Conservation (phyloP, 2,888 invertebrate genomes). For the Urechis unicinctus region DNA sequence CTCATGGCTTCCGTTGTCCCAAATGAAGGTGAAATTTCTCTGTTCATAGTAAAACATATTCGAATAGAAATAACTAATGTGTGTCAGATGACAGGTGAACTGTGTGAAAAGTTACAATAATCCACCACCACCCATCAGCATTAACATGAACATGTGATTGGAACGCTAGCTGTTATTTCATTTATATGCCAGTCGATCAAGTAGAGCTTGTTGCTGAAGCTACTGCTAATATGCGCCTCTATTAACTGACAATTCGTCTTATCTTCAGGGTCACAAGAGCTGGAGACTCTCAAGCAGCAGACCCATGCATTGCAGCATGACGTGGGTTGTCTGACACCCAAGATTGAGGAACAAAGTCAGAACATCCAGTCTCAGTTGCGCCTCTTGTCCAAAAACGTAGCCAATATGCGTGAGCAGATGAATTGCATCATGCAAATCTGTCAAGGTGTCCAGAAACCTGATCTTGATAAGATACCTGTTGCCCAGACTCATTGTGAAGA, state of each 20-base stretch:
- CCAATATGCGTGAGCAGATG: neutral
- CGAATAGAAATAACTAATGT: neutral
- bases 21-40: slow-evolving; percentile 6
- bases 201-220: no score
- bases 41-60: neutral
- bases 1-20: slow-evolving; percentile 12
- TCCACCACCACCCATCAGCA: no score
- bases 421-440: neutral
- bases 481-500: no score
- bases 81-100: no score
- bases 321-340: slow-evolving; percentile 17
- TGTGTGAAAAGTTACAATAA: no score
- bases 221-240: no score
- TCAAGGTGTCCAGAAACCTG: neutral
- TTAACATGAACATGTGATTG: no score
- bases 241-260: no score
- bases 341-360: slow-evolving; percentile 5
- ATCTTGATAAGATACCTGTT: no score
- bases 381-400: neutral
- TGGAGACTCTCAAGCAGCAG: slow-evolving; percentile 5
- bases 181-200: no score
- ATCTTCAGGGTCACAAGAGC: neutral
- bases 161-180: no score
- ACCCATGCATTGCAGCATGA: neutral
- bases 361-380: neutral